Evolutionary conservation across 2,888 invertebrate species (phyloP), one percentile per base, ranked within the genome.

Genomic region (Muscina levida): DNA sequence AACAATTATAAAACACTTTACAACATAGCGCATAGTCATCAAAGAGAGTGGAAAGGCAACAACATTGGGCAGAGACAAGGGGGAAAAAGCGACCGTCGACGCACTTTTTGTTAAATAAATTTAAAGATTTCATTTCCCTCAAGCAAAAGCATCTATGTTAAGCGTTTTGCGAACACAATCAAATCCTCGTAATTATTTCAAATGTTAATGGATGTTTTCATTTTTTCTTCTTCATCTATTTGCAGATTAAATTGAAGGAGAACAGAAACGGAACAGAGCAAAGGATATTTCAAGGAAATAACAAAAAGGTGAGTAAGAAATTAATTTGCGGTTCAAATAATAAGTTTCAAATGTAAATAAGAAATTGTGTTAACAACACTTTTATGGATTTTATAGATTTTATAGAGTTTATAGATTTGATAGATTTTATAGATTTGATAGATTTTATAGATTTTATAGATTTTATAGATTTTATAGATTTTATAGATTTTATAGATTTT

Each of bases 1-100:
- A 22, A 13, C 42, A 62, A 62, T 59, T 59, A 59, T 59, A 62
- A 19, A 62, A 22, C 62, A 62, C 42, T 62, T 62, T 42, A 22
- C 62, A 11, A 42, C 13, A 62, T 46, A 2, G 5, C 11, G 17
- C 17, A 46, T 8, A 44, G 44, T 31, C 31, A 31, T 31, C 44
- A 44, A 44, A 44, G n/a, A 44, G 10, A 37, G n/a, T n/a, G 10
- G 5, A 37, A 37, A 4, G 37, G 10, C 37, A 37, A 37, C 37
- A 37, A 37, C 37, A 44, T 13, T 13, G 2, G 6, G n/a, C 4
- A 44, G 44, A 44, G n/a, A 44, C 13, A 11, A 11, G n/a, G 46
- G 22, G 62, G 1, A 62, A 62, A 15, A 42, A 62, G 31, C 4
- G 8, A 31, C 3, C 31, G 31, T 8, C n/a, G n/a, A 31, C 31